Evolutionary conservation across 2,888 invertebrate species (phyloP).

Genomic region (Sinotaia quadrata): DNA sequence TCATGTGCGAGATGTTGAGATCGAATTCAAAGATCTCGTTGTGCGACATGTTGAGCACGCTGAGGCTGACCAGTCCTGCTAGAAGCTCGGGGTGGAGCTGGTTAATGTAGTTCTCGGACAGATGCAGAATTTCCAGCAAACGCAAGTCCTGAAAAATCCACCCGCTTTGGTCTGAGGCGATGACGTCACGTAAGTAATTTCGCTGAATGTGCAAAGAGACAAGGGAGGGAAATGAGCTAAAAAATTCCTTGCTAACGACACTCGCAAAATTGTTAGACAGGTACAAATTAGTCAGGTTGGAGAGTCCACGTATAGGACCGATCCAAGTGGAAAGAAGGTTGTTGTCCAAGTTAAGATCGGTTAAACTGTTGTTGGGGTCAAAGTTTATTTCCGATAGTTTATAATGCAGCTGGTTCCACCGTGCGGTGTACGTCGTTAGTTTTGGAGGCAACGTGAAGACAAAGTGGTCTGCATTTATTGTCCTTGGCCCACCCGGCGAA

Average conservation of each 20-base stretch:
- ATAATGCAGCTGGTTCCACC: constrained; percentile 16
- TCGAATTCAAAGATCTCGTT: constrained; percentile 20
- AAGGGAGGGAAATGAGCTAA: neutral
- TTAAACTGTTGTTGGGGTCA: constrained; percentile 18
- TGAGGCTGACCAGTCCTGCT: neutral
- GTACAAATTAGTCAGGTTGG: constrained; percentile 12
- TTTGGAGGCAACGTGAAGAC: constrained; percentile 24
- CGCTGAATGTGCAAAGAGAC: neutral
- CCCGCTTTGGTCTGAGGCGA: neutral
- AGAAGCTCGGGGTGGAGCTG: neutral
- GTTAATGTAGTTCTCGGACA: neutral
- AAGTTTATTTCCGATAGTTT: constrained; percentile 8
- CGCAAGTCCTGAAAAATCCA: neutral
- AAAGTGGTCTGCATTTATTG: neutral
- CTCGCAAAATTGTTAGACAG: constrained; percentile 13
- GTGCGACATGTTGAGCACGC: constrained; percentile 12
- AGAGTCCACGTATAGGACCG: constrained; percentile 27
- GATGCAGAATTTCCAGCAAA: neutral
- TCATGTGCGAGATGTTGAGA: constrained; percentile 20
- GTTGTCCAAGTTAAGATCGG: constrained; percentile 5
- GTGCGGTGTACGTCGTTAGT: constrained; percentile 7
- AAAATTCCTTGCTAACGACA: constrained; percentile 9
- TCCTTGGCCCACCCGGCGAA: too few species aligned
- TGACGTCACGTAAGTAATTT: neutral
- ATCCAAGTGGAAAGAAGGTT: constrained; percentile 17